These are phyloP conservation scores for Python bivittatus DNA, from an alignment of 2,113 vertebrate genomes.

Conservation along the genomic window DNA sequence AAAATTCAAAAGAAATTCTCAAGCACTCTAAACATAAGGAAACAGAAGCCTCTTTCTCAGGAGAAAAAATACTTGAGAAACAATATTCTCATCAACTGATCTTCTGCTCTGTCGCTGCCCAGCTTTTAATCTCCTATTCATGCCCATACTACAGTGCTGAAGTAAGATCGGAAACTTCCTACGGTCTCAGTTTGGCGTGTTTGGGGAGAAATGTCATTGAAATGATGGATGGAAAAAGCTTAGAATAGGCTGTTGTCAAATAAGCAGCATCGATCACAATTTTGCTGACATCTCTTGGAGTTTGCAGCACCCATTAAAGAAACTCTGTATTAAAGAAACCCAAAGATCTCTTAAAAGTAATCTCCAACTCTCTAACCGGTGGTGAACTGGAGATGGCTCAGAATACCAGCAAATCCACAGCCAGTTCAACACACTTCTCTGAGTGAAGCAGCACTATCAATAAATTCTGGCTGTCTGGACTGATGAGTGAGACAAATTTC, in stretches of 20 bases:
- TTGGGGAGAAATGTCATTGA: not conserved
- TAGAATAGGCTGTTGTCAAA: constrained; percentile 26
- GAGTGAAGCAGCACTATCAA: constrained; percentile 3
- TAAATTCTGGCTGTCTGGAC: constrained; percentile 12
- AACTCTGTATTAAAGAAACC: not conserved
- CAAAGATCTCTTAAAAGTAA: not conserved
- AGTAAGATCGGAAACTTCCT: not conserved
- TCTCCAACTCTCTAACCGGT: not conserved
- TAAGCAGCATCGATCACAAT: constrained; percentile 28
- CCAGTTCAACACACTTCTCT: not conserved
- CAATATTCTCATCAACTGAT: not conserved
- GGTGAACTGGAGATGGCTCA: not conserved
- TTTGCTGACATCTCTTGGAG: not conserved
- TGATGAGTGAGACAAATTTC: constrained; percentile 33
- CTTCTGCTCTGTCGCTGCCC: not conserved
- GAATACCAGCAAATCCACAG: not conserved
- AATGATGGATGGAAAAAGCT: constrained; percentile 18
- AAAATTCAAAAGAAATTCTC: too few species aligned
- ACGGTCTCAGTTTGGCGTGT: not conserved
- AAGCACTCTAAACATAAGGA: not conserved
- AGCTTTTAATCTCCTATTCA: not conserved
- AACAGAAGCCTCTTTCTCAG: not conserved
- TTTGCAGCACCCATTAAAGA: constrained; percentile 2
- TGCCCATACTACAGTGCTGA: not conserved
- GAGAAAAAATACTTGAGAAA: not conserved